Evolutionary conservation across 1,140 invertebrate species (phyloP).

Genomic region (Drosophila mayri): DNA sequence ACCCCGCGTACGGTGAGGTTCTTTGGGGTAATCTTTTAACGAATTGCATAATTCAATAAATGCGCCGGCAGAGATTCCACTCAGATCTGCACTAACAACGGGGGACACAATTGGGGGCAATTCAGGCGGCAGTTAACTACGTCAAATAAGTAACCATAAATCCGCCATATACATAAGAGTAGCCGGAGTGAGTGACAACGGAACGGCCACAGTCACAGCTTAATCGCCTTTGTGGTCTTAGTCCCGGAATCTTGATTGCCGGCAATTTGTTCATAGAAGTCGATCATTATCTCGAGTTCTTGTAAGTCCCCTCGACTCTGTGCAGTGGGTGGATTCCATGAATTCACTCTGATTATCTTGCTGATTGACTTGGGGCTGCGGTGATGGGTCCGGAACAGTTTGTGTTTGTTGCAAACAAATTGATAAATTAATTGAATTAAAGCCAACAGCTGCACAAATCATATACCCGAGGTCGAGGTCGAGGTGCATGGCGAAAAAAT

Average conservation of each 20-base stretch:
- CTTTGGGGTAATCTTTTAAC: slow-evolving; percentile 70
- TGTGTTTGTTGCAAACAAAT: slow-evolving; percentile 61
- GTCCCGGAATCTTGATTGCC: slow-evolving; percentile 55
- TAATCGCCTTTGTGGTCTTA: slow-evolving; percentile 48
- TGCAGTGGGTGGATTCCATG: background rate
- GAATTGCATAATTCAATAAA: slow-evolving; percentile 81
- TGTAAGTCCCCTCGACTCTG: slow-evolving; percentile 59
- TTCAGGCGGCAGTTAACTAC: slow-evolving; percentile 51
- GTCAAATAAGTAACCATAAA: slow-evolving; percentile 25
- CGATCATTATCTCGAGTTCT: slow-evolving; percentile 77
- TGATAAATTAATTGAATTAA: slow-evolving; percentile 69
- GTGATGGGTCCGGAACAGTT: slow-evolving; percentile 43
- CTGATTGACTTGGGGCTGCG: slow-evolving; percentile 22
- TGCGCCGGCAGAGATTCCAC: slow-evolving; percentile 30
- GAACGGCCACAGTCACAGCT: too few relatives aligned
- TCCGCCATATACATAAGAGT: slow-evolving; percentile 43
- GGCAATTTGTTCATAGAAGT: slow-evolving; percentile 78
- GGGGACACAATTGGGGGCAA: slow-evolving; percentile 64
- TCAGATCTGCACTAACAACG: slow-evolving; percentile 21
- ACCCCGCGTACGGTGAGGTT: slow-evolving; percentile 44
- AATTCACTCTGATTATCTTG: slow-evolving; percentile 45
- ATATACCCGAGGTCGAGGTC: slow-evolving; percentile 20
- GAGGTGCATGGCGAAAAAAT: background rate
- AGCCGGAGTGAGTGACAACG: slow-evolving; percentile 4
- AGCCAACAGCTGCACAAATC: slow-evolving; percentile 14